These are phyloP conservation scores for Gymnorhina tibicen DNA, from an alignment of 2,113 vertebrate species.

Conservation along the genomic window DNA sequence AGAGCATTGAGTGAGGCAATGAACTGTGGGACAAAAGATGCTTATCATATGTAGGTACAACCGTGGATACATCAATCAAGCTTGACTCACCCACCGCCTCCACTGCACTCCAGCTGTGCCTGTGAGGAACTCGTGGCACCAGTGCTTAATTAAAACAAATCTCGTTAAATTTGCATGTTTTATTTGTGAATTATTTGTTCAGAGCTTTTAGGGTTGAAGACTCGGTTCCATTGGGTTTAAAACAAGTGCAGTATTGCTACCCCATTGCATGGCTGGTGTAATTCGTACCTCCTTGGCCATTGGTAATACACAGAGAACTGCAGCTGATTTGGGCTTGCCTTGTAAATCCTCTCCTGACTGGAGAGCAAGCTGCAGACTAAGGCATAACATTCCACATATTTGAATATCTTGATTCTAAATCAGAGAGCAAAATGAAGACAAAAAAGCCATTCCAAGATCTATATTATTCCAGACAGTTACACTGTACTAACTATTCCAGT, in stretches of 20 bases:
- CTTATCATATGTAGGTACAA: neutral
- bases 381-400: neutral
- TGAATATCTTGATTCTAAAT: slow-evolving; percentile 5
- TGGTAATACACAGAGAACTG: neutral
- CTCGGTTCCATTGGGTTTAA: neutral
- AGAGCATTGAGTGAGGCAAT: neutral
- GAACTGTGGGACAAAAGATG: neutral
- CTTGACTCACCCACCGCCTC: neutral
- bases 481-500: neutral
- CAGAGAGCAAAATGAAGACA: neutral
- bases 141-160: neutral
- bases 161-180: neutral
- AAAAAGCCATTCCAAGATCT: neutral
- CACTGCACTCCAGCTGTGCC: neutral
- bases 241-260: neutral
- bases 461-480: neutral
- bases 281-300: neutral
- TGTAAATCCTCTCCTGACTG: neutral
- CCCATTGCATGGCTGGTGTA: neutral
- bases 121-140: neutral
- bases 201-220: neutral
- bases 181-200: neutral
- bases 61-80: neutral
- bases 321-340: neutral
- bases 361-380: neutral